Evolutionary conservation across 64 coral and sea anemone genomes (phyloP), one percentile per base, ranked within the genome.

Genomic region (Platygyra sinensis): DNA sequence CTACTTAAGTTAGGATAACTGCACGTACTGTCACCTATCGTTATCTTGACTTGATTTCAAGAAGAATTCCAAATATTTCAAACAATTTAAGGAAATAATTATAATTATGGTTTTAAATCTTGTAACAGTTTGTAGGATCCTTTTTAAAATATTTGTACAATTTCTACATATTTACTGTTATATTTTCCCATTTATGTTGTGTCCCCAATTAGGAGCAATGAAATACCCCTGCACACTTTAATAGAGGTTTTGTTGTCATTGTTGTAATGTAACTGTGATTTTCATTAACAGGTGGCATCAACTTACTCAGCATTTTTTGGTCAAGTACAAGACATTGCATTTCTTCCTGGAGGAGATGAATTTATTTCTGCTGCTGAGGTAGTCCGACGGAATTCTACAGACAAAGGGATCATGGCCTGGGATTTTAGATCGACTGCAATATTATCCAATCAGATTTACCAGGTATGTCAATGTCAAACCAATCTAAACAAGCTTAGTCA

Each of bases 381-480:
- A 20, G 50, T 93, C n/a, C 81, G 85, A 54, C 82, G 97, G 30
- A 99, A 99, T 91, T 92, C 94, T 36, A 96, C 97, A n/a, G 97
- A 99, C 85, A 99, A 95, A 76, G 97, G 97, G 64, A 93, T 99
- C 60, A 99, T 99, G 97, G 91, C 91, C 7, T 99, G 97, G 94
- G 94, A 99, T 67, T 96, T 93, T 82, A 93, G 73, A 71, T 90
- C 94, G 39, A 95, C 97, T 39, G 94, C 97, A 67, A 77, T 99
- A 32, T 85, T 99, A 71, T 99, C 97, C 33, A 99, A 99, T 89
- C 97, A 99, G 73, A 93, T 99, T 63, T 96, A 95, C 42, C 97
- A 99, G 94, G 94, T 98, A n/a, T 14, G 52, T 81, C 10, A 20
- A 36, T 64, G 29, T 22, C 12, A 57, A 7, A 2, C 12, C 30